These are phyloP conservation scores for Rachycentron canadum DNA, from an alignment of 2,797 vertebrate species.

Conservation along the genomic window DNA sequence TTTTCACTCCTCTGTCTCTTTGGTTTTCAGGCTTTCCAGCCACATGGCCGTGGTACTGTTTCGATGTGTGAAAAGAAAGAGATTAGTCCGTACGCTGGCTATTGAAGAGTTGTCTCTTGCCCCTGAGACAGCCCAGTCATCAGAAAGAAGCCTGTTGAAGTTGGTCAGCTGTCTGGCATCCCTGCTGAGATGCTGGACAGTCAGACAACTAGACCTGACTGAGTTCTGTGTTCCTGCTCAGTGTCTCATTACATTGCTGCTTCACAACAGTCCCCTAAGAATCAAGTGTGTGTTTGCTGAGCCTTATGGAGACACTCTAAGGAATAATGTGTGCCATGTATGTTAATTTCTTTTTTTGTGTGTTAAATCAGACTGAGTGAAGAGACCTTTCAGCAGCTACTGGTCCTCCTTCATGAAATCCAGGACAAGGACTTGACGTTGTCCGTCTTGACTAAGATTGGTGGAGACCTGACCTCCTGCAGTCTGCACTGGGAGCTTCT, in stretches of 20 bases:
- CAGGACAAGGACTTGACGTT: slow-evolving; percentile 51
- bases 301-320: accelerated
- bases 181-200: slow-evolving; percentile 62
- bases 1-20: neutral
- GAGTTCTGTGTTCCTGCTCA: slow-evolving; percentile 48
- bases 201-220: slow-evolving; percentile 64
- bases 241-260: slow-evolving; percentile 52
- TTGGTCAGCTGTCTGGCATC: slow-evolving; percentile 54
- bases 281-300: slow-evolving; percentile 51
- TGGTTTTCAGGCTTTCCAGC: slow-evolving; percentile 32
- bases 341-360: neutral
- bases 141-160: slow-evolving; percentile 26
- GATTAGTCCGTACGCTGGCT: neutral
- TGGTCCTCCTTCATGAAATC: slow-evolving; percentile 50
- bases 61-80: slow-evolving; percentile 30
- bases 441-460: slow-evolving; percentile 53
- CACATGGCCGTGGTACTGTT: slow-evolving; percentile 18
- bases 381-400: slow-evolving; percentile 46
- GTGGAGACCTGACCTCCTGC: slow-evolving; percentile 66
- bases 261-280: slow-evolving; percentile 38
- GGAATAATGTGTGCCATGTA: accelerated
- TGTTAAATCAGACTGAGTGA: slow-evolving; percentile 48
- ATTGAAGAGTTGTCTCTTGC: slow-evolving; percentile 53
- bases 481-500: slow-evolving; percentile 64
- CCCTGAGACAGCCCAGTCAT: neutral